Conservation (phyloP, 2,797 vertebrate genomes). For the Myripristis jacobus region DNA sequence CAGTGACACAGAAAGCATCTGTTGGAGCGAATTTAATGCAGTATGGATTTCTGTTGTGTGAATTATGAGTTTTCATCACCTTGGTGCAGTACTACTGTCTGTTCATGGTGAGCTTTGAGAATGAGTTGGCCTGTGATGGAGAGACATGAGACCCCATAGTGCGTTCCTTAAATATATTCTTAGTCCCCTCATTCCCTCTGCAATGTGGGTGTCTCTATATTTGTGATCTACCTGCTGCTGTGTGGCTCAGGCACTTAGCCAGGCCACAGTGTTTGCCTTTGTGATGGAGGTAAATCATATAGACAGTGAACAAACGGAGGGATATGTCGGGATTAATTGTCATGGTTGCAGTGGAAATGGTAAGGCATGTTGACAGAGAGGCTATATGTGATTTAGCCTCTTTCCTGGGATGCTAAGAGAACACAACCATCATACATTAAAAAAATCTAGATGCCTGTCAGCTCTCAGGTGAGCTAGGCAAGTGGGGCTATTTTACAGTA, state of each 20-base stretch:
- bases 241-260: not conserved
- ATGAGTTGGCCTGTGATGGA: constrained; percentile 24
- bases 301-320: constrained; percentile 13
- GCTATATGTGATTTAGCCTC: constrained; percentile 1
- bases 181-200: constrained; percentile 13
- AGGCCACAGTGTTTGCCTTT: constrained; percentile 22
- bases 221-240: constrained; percentile 10
- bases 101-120: constrained; percentile 45
- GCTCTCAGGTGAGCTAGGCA: not conserved
- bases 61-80: constrained; percentile 71
- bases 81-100: constrained; percentile 56
- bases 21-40: constrained; percentile 69
- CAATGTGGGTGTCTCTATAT: constrained; percentile 8
- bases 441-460: not conserved
- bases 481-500: not conserved
- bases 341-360: constrained; percentile 18
- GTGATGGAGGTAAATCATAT: constrained; percentile 17
- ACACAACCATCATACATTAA: not conserved
- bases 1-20: constrained; percentile 76
- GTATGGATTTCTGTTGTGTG: constrained; percentile 61
- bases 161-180: constrained; percentile 1
- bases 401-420: not conserved
- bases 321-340: constrained; percentile 21
- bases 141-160: constrained; percentile 25
- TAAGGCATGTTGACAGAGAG: constrained; percentile 11